Evolutionary conservation across 2,797 vertebrate species (phyloP).

Genomic region (Pelodytes ibericus): DNA sequence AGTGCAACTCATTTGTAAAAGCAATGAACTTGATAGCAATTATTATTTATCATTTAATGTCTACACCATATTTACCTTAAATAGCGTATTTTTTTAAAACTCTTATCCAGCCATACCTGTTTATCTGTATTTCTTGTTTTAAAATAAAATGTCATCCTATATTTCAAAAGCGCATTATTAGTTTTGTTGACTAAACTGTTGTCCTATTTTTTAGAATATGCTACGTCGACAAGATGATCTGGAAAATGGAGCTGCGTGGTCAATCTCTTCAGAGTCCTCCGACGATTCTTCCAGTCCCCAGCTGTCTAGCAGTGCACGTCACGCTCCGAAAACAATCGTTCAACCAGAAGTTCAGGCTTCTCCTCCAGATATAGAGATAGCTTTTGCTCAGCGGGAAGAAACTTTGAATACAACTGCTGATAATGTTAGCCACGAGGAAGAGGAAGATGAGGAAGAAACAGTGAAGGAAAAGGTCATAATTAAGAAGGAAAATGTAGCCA

Average conservation of each 20-base stretch:
- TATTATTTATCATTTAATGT: too few relatives aligned
- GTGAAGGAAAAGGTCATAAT: slow-evolving; percentile 54
- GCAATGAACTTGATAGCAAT: too few relatives aligned
- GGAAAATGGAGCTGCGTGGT: slow-evolving; percentile 92
- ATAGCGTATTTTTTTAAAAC: too few relatives aligned
- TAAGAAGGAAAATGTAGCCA: slow-evolving; percentile 66
- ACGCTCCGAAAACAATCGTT: slow-evolving; percentile 77
- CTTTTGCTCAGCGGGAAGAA: slow-evolving; percentile 79
- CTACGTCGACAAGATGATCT: slow-evolving; percentile 85
- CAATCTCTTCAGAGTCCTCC: slow-evolving; percentile 91
- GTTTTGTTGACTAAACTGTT: too few relatives aligned
- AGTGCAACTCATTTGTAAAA: too few relatives aligned
- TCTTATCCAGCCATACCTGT: too few relatives aligned
- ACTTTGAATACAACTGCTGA: slow-evolving; percentile 61
- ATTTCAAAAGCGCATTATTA: too few relatives aligned
- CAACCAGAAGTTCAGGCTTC: slow-evolving; percentile 78
- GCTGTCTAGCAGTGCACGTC: slow-evolving; percentile 77
- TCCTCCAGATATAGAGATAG: slow-evolving; percentile 78
- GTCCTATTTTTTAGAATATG: slow-evolving; percentile 80
- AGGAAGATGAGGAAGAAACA: slow-evolving; percentile 49
- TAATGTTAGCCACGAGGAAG: slow-evolving; percentile 69
- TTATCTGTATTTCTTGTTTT: too few relatives aligned
- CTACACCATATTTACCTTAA: too few relatives aligned
- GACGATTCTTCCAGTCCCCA: slow-evolving; percentile 93
- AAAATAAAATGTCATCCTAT: too few relatives aligned